Base-by-base conservation (phyloP, 2,888 invertebrate genomes). In the Microctonus aethiopoides region DNA sequence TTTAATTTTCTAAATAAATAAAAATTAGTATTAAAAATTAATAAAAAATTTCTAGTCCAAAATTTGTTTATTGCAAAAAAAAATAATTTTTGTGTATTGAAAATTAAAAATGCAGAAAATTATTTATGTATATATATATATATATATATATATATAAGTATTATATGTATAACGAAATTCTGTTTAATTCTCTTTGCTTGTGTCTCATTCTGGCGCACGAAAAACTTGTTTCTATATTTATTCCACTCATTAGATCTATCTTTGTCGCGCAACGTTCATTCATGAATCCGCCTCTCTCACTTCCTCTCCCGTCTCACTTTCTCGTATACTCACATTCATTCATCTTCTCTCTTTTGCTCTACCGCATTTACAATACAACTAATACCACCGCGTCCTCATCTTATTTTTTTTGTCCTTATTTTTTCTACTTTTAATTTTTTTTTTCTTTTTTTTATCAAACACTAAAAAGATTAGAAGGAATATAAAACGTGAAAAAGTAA, bases 291-390 rank as follows among this genome's bases (percentile, higher is more conserved):
- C 80, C 75, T 72, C 64, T 78, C 78, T 77, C 73, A 39, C 54
- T 65, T 52, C 56, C 67, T 72, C 32, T 67, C 67, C 60, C 74
- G 72, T 79, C 80, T 79, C 78, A 41, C 77, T 79, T 76, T 59
- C 73, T 73, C 79, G 75, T 65, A 51, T 78, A 80, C 76, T 65
- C 76, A 74, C 82, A 80, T 83, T 83, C 84, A 84, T 84, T 85
- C 81, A 83, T 78, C 72, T 78, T 78, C 74, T 81, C 81, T 79
- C 78, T 78, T 76, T 79, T 60, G 51, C 62, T 64, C 39, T 20
- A 29, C 24, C 65, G 46, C 68, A 32, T 36, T 22, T 32, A 22
- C 46, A n/a, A n/a, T 67, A 51, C 39, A 69, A 73, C 68, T 73
- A 69, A 46, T 9, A 16, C 46, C 7, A 4, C n/a, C 16, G 16